Percentiles rank a stretch among this genome's conserved stretches.
Conservation (phyloP, 2,797 vertebrate genomes). For the Gadopsis bispinosus region DNA sequence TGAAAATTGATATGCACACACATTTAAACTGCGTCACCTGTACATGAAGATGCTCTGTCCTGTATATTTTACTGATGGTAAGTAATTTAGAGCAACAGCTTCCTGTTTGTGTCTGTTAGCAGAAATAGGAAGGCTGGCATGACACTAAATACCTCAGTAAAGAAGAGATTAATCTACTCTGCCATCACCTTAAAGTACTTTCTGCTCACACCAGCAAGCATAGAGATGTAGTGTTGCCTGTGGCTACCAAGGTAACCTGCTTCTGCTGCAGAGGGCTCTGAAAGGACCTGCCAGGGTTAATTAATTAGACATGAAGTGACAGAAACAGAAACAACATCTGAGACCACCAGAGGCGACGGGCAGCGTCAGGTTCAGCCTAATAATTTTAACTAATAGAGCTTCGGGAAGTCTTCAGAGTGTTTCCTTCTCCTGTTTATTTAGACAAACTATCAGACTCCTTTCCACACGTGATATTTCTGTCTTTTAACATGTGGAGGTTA, state of each 20-base stretch:
- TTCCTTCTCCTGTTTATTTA: slow-evolving; percentile 20
- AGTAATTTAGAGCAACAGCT: not conserved
- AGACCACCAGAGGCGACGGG: slow-evolving; percentile 35
- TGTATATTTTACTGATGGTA: not conserved
- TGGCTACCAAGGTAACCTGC: slow-evolving; percentile 52
- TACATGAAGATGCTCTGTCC: not conserved
- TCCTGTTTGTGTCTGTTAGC: not conserved
- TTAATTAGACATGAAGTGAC: slow-evolving; percentile 75
- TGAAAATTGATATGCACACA: not conserved
- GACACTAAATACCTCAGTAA: slow-evolving; percentile 11
- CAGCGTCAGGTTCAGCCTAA: slow-evolving; percentile 17
- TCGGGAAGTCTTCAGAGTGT: slow-evolving; percentile 27
- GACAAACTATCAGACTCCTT: slow-evolving; percentile 16
- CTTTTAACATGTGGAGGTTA: slow-evolving; percentile 35
- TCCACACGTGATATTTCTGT: slow-evolving; percentile 27
- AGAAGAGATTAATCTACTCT: not conserved
- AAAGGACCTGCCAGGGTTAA: slow-evolving; percentile 50
- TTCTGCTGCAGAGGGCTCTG: slow-evolving; percentile 40
- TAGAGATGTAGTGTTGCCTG: slow-evolving; percentile 14
- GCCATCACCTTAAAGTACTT: not conserved
- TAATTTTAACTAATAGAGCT: slow-evolving; percentile 16
- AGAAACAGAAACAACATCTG: slow-evolving; percentile 45
- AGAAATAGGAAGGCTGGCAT: not conserved
- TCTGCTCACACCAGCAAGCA: not conserved
- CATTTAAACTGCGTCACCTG: not conserved